Evolutionary conservation across 1,140 invertebrate genomes (phyloP).

Genomic region (Tenebrio molitor): DNA sequence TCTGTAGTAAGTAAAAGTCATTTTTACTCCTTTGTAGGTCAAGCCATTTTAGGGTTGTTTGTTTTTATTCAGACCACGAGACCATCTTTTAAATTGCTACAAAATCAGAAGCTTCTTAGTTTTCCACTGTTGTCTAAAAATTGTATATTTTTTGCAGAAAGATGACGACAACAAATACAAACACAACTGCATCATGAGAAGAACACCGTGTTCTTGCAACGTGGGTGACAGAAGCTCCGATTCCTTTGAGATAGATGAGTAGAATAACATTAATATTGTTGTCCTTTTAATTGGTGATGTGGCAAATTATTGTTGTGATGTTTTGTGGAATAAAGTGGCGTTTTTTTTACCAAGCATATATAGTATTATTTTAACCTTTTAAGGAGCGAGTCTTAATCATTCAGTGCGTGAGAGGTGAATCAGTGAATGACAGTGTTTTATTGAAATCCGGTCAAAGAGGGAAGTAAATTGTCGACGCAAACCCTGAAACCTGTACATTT

Average conservation of each 20-base stretch:
- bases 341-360: neutral
- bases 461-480: too few species aligned
- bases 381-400: neutral
- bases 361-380: slow-evolving; percentile 14
- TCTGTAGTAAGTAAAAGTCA: neutral
- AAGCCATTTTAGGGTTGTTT: too few species aligned
- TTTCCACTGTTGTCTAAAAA: too few species aligned
- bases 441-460: too few species aligned
- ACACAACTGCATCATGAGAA: slow-evolving; percentile 9
- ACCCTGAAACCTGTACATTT: too few species aligned
- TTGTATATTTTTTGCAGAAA: slow-evolving; percentile 16
- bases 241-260: slow-evolving; percentile 32
- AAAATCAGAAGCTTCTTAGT: too few species aligned
- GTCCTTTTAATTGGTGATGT: slow-evolving; percentile 3
- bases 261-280: neutral
- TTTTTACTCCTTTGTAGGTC: neutral
- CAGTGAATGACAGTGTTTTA: too few species aligned
- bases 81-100: too few species aligned
- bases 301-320: slow-evolving; percentile 27
- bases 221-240: slow-evolving; percentile 12
- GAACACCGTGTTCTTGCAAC: neutral
- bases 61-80: too few species aligned
- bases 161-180: slow-evolving; percentile 6
- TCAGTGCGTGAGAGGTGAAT: too few species aligned
- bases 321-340: slow-evolving; percentile 16